These are phyloP conservation scores for Pipistrellus nathusii DNA, from an alignment of 2,797 vertebrate genomes.

Conservation along the genomic window DNA sequence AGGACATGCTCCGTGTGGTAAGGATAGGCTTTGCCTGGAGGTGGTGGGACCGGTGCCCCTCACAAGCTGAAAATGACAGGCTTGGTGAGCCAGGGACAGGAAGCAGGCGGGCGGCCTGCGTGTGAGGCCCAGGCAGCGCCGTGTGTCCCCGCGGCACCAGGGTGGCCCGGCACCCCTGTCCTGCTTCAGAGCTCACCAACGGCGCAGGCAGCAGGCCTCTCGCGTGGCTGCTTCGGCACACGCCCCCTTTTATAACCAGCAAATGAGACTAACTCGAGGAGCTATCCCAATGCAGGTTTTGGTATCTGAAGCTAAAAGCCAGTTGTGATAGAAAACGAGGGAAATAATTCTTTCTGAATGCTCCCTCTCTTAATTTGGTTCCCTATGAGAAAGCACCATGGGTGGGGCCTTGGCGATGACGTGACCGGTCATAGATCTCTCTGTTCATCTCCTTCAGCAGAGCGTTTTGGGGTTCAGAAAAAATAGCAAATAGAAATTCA, in stretches of 20 bases:
- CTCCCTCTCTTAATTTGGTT: no score
- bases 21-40: conserved; percentile 39
- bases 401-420: fast-evolving
- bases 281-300: fast-evolving
- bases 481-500: not conserved
- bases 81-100: not conserved
- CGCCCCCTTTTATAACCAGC: not conserved
- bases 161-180: fast-evolving
- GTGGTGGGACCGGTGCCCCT: not conserved
- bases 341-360: fast-evolving
- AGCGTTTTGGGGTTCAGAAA: no score
- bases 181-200: fast-evolving
- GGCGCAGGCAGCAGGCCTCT: not conserved
- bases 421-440: no score
- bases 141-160: not conserved
- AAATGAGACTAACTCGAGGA: fast-evolving
- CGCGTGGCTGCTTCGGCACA: fast-evolving
- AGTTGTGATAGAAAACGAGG: not conserved
- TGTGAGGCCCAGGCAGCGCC: not conserved
- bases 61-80: not conserved
- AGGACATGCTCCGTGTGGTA: conserved; percentile 38
- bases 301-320: not conserved
- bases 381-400: fast-evolving
- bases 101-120: not conserved
- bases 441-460: not conserved